Evolutionary conservation across 2,888 invertebrate genomes (phyloP), one percentile per base, ranked within the genome.

Genomic region (Altica lythri): DNA sequence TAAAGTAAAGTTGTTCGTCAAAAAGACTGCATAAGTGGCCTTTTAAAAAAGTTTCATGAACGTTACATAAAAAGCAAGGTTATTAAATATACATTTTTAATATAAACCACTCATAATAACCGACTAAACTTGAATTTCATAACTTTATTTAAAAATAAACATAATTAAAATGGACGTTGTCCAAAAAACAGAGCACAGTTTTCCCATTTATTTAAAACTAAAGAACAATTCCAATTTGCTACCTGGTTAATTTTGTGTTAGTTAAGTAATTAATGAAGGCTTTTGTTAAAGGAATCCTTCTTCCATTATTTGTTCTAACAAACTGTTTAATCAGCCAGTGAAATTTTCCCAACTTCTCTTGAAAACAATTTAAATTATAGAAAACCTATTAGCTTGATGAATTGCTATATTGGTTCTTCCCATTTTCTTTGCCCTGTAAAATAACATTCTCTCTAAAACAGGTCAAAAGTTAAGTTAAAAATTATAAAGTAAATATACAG

Each of bases 191-290:
- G 29, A 9, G 4, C 29, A 29, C 9, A 29, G 9, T 29, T 9
- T 32, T 55, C 60, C 62, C 9, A 22, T n/a, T 14, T 40, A 40
- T 40, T 40, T 40, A 40, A 40, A 34, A 14, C 16, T 34, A 34
- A 34, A 16, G 16, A 6, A 16, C 13, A 9, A 1, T 25, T 22
- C 35, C 16, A 35, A 19, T 38, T 38, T 56, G 56, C 61, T 17
- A 47, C 48, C 48, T 29, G 60, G 57, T 49, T 54, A 60, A 54
- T 35, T 59, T 59, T 63, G 47, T 55, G 53, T 61, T 63, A 67
- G 64, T 66, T 63, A 54, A 59, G 63, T 65, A 68, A 68, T 68
- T 68, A 67, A 68, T 68, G 65, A 59, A 61, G 57, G 60, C 58
- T 60, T 57, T 58, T 61, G 57, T 64, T 62, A 58, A 63, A 57